Percentiles rank a stretch among this genome's conserved stretches.
Conservation (phyloP, 2,797 vertebrate species). For the Cryptoblepharus egeriae region DNA sequence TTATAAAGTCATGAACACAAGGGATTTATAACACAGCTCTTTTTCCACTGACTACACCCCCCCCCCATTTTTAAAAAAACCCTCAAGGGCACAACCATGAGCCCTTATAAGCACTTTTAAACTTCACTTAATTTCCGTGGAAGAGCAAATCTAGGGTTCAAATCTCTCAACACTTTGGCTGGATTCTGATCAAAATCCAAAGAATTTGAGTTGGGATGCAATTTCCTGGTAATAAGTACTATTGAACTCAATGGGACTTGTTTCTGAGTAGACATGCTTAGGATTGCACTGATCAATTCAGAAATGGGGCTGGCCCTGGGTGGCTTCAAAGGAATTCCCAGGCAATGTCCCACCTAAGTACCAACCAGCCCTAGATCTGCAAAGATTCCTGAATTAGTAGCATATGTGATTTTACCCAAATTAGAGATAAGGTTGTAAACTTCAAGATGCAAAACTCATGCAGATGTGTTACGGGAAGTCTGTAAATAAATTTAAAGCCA, state of each 20-base stretch:
- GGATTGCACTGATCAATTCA: too few relatives aligned
- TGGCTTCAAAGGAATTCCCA: too few relatives aligned
- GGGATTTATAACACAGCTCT: background rate
- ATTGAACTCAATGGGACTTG: too few relatives aligned
- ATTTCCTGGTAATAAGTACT: too few relatives aligned
- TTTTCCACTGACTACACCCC: background rate
- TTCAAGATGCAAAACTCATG: background rate
- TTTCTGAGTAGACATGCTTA: too few relatives aligned
- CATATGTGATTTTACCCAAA: too few relatives aligned
- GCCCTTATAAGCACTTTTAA: background rate
- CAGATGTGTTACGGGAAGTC: background rate
- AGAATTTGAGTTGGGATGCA: too few relatives aligned
- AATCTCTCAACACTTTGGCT: background rate
- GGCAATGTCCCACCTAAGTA: too few relatives aligned
- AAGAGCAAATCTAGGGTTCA: background rate
- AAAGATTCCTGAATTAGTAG: too few relatives aligned
- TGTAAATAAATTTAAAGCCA: background rate
- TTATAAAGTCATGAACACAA: conserved; percentile 4
- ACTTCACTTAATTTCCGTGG: background rate
- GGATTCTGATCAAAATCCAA: background rate
- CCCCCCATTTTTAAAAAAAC: background rate
- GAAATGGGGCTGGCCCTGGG: too few relatives aligned
- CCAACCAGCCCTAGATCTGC: too few relatives aligned
- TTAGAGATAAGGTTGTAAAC: background rate
- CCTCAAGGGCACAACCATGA: background rate